Evolutionary conservation across 2,888 invertebrate species (phyloP).

Genomic region (Parnassius apollo): DNA sequence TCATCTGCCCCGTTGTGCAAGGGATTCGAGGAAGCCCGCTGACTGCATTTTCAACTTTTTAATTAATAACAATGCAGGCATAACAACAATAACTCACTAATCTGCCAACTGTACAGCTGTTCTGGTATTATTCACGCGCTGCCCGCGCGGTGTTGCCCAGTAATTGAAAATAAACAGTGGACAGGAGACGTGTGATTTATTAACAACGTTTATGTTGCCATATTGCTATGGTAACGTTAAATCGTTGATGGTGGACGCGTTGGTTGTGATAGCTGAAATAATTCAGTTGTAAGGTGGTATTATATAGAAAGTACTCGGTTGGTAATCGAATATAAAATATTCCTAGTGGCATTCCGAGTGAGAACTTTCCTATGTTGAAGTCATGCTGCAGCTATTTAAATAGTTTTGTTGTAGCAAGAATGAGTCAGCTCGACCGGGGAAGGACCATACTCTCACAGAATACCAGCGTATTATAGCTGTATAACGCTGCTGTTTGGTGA

Average conservation of each 20-base stretch:
- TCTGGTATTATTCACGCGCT: conserved; percentile 44
- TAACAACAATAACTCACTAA: conserved; percentile 53
- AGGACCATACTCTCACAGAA: too few relatives aligned
- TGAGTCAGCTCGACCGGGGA: too few relatives aligned
- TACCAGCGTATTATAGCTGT: too few relatives aligned
- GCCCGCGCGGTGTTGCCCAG: conserved; percentile 39
- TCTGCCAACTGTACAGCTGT: conserved; percentile 51
- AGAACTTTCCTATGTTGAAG: too few relatives aligned
- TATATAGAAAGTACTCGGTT: too few relatives aligned
- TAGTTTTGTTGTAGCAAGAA: too few relatives aligned
- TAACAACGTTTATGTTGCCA: conserved; percentile 40
- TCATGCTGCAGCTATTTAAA: too few relatives aligned
- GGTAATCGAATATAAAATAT: too few relatives aligned
- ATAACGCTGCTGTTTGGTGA: too few relatives aligned
- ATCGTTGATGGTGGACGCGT: neutral
- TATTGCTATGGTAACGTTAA: conserved; percentile 18
- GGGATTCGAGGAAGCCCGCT: conserved; percentile 1
- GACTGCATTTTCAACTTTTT: conserved; percentile 36
- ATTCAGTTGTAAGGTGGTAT: neutral
- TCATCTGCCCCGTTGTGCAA: conserved; percentile 13
- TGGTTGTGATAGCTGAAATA: neutral
- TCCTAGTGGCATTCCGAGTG: too few relatives aligned
- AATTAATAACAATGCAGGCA: conserved; percentile 40
- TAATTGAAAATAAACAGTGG: conserved; percentile 72
- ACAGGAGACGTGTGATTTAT: conserved; percentile 52